These are phyloP conservation scores for Drosophila watanabei DNA, from an alignment of 1,140 invertebrate genomes.

Conservation along the genomic window DNA sequence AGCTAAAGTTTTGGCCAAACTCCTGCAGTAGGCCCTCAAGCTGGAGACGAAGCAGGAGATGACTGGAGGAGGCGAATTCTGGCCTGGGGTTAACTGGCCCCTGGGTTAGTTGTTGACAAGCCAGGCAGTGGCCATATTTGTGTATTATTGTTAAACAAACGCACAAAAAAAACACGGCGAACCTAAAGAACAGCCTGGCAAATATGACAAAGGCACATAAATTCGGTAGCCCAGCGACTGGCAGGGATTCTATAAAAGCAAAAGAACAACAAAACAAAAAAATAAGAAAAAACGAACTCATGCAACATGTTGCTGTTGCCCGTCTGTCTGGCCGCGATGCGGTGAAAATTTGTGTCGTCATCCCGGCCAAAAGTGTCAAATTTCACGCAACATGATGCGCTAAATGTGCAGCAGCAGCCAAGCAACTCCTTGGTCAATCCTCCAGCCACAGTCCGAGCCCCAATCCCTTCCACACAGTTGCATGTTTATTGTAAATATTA, in stretches of 20 bases:
- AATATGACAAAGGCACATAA: slow-evolving; percentile 83
- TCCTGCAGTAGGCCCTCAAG: slow-evolving; percentile 20
- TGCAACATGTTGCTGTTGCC: slow-evolving; percentile 59
- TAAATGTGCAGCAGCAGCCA: slow-evolving; percentile 56
- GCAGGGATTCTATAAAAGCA: slow-evolving; percentile 35
- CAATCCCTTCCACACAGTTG: slow-evolving; percentile 64
- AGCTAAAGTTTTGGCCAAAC: slow-evolving; percentile 12
- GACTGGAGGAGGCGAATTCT: slow-evolving; percentile 8
- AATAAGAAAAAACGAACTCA: slow-evolving; percentile 43
- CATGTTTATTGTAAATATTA: slow-evolving; percentile 85
- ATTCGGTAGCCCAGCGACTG: slow-evolving; percentile 69
- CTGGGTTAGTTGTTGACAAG: slow-evolving; percentile 75
- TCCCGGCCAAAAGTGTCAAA: slow-evolving; percentile 77
- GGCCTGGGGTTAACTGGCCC: slow-evolving; percentile 46
- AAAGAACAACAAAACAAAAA: slow-evolving; percentile 34
- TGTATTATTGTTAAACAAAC: slow-evolving; percentile 73
- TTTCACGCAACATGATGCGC: slow-evolving; percentile 83
- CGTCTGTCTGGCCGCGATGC: slow-evolving; percentile 63
- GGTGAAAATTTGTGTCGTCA: slow-evolving; percentile 73
- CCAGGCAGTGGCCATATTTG: slow-evolving; percentile 79
- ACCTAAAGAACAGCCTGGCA: slow-evolving; percentile 54
- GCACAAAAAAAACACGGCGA: slow-evolving; percentile 22
- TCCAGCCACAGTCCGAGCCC: not conserved
- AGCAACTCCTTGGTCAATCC: slow-evolving; percentile 11
- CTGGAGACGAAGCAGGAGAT: slow-evolving; percentile 13